These are phyloP conservation scores for Myotis myotis DNA, from an alignment of 2,797 vertebrate genomes.

Conservation along the genomic window DNA sequence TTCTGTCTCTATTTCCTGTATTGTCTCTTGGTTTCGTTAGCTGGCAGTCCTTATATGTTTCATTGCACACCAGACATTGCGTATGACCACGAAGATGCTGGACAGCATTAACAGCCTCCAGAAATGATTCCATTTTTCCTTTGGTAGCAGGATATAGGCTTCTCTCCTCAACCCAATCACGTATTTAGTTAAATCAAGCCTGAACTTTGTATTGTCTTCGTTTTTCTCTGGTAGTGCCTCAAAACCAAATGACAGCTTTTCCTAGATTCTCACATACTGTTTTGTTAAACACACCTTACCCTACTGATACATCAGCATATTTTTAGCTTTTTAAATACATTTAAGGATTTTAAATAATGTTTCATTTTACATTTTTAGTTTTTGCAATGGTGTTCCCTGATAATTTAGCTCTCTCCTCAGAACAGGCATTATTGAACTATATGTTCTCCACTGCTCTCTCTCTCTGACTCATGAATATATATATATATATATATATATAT, in stretches of 20 bases:
- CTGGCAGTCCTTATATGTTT: not conserved
- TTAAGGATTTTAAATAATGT: not conserved
- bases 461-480: not conserved
- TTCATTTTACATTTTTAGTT: not conserved
- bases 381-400: not conserved
- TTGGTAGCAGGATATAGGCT: not conserved
- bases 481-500: not conserved
- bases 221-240: not conserved
- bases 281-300: not conserved
- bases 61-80: not conserved
- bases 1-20: not conserved
- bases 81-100: not conserved
- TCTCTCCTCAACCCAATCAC: not conserved
- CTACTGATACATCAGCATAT: not conserved
- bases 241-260: not conserved
- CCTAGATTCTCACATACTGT: not conserved
- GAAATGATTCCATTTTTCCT: not conserved
- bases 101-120: not conserved
- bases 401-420: not conserved
- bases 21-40: not conserved
- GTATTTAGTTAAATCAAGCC: not conserved
- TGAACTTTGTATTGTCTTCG: not conserved
- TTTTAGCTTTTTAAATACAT: not conserved
- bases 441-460: not conserved
- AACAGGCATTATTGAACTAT: not conserved